Evolutionary conservation across 2,888 invertebrate genomes (phyloP).

Genomic region (Caenorhabditis sp.): DNA sequence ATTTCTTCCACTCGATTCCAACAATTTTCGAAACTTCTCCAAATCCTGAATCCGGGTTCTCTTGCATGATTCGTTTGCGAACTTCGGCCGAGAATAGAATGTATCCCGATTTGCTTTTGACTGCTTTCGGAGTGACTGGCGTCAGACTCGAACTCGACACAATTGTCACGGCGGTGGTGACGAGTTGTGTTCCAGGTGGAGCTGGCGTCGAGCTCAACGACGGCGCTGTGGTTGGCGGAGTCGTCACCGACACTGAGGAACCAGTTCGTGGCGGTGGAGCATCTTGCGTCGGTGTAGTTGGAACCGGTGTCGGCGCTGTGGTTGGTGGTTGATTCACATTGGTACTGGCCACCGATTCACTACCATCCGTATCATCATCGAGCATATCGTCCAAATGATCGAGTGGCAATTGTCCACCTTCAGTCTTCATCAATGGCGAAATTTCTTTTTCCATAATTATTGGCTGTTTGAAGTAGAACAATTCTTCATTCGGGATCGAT

Average conservation of each 20-base stretch:
- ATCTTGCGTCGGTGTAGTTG: not conserved
- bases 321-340: not conserved
- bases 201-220: constrained; percentile 16
- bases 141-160: constrained; percentile 5
- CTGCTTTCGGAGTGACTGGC: constrained; percentile 38
- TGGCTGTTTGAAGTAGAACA: constrained; percentile 81
- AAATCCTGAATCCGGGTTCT: constrained; percentile 92
- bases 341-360: constrained; percentile 28
- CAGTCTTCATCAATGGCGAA: constrained; percentile 73
- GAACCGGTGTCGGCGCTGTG: constrained; percentile 2
- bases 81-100: constrained; percentile 97
- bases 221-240: too few relatives aligned
- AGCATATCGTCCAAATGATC: constrained; percentile 63
- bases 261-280: not conserved
- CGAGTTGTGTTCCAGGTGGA: constrained; percentile 7
- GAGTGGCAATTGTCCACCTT: constrained; percentile 51
- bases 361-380: constrained; percentile 54
- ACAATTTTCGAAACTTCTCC: constrained; percentile 83
- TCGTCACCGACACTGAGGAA: too few relatives aligned
- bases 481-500: constrained; percentile 88
- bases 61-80: constrained; percentile 87
- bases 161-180: not conserved
- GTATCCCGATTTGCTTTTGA: constrained; percentile 82
- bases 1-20: constrained; percentile 87
- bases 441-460: constrained; percentile 75